Evolutionary conservation across 2,113 vertebrate genomes (phyloP).

Genomic region (Neolamprologus cancellatus): DNA sequence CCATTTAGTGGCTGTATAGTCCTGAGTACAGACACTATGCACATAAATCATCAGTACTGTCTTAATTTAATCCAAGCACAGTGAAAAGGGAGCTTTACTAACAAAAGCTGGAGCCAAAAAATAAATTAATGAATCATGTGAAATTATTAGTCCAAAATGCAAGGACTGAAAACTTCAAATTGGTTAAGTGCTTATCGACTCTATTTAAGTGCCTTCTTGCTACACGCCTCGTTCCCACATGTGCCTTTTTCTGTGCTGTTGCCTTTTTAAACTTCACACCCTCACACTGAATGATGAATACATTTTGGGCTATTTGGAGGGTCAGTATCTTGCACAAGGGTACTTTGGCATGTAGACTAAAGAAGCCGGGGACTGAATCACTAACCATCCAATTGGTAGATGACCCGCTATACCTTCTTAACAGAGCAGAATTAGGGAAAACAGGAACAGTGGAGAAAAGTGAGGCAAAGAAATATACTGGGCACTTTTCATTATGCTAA

Average conservation of each 20-base stretch:
- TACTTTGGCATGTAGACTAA: background rate
- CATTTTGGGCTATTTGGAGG: background rate
- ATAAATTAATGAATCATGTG: background rate
- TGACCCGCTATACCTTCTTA: background rate
- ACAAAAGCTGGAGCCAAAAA: background rate
- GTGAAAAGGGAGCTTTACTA: background rate
- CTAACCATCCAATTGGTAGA: background rate
- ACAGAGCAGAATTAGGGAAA: rapidly evolving
- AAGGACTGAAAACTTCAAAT: background rate
- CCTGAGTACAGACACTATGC: background rate
- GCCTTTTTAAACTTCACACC: background rate
- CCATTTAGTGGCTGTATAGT: background rate
- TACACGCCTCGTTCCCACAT: rapidly evolving
- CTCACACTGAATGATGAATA: background rate
- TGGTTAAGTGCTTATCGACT: background rate
- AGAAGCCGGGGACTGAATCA: background rate
- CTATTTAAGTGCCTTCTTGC: background rate
- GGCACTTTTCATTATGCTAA: background rate
- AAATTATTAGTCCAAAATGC: background rate
- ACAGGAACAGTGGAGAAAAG: background rate
- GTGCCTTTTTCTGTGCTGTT: background rate
- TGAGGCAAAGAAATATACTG: background rate
- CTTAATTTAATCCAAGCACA: background rate
- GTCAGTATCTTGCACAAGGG: background rate
- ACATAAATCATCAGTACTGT: background rate